Evolutionary conservation across 1,140 invertebrate genomes (phyloP).

Genomic region (Macrotrachela quadricornifera): DNA sequence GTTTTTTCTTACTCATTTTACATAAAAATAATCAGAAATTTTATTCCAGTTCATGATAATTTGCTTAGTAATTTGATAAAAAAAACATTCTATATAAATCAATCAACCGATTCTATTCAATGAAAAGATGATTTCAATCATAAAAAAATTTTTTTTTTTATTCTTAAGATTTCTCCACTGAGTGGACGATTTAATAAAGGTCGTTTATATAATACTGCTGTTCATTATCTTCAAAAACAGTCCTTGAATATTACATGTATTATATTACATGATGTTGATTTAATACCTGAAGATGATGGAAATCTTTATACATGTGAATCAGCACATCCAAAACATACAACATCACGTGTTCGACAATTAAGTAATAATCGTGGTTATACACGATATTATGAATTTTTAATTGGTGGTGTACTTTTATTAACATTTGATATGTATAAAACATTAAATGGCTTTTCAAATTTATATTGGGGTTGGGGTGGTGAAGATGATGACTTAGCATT

Average conservation of each 20-base stretch:
- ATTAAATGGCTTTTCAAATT: constrained; percentile 11
- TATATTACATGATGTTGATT: constrained; percentile 82
- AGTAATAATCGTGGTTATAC: too few relatives aligned
- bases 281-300: constrained; percentile 67
- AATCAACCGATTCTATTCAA: too few relatives aligned
- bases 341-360: background rate
- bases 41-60: too few relatives aligned
- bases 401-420: constrained; percentile 10
- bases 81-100: too few relatives aligned
- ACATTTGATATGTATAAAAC: constrained; percentile 1
- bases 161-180: too few relatives aligned
- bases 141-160: too few relatives aligned
- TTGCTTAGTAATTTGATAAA: too few relatives aligned
- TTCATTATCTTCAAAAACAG: background rate
- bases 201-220: background rate
- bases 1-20: too few relatives aligned
- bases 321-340: background rate
- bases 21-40: too few relatives aligned
- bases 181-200: constrained; percentile 1
- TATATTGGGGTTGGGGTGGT: constrained; percentile 31
- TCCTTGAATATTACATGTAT: constrained; percentile 45
- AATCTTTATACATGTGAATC: constrained; percentile 64
- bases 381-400: constrained; percentile 1
- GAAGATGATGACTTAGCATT: constrained; percentile 53
- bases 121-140: too few relatives aligned